Conservation (phyloP, 2,797 vertebrate species). For the Cryptoprocta ferox region DNA sequence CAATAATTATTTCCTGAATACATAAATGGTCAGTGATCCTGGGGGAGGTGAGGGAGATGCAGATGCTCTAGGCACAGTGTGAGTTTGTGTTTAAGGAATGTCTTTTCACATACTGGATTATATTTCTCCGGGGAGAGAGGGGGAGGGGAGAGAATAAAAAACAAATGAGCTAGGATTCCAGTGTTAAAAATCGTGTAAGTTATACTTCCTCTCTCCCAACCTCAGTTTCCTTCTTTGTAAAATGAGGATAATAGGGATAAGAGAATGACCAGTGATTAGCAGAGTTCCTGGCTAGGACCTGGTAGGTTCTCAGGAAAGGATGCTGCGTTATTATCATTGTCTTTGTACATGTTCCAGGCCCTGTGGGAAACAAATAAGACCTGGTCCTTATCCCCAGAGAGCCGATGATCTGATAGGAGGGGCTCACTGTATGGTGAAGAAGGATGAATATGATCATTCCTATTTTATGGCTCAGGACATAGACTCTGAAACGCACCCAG, state of each 20-base stretch:
- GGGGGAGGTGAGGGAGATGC: background rate
- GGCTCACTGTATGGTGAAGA: background rate
- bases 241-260: background rate
- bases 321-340: background rate
- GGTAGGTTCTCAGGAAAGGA: background rate
- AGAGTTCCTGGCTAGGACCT: background rate
- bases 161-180: background rate
- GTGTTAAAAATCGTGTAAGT: background rate
- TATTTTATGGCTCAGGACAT: background rate
- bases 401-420: background rate
- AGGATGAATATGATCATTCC: background rate
- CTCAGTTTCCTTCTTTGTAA: background rate
- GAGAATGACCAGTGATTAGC: background rate
- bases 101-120: background rate
- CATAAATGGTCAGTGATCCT: background rate
- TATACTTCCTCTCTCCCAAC: background rate
- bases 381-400: background rate
- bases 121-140: background rate
- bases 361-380: background rate
- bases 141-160: background rate
- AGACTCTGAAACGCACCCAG: background rate
- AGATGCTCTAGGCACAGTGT: background rate
- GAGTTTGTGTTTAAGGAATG: background rate
- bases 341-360: background rate
- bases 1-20: background rate